Evolutionary conservation across 2,113 vertebrate species (phyloP), one percentile per base, ranked within the genome.

Genomic region (Bubo blakistoni): DNA sequence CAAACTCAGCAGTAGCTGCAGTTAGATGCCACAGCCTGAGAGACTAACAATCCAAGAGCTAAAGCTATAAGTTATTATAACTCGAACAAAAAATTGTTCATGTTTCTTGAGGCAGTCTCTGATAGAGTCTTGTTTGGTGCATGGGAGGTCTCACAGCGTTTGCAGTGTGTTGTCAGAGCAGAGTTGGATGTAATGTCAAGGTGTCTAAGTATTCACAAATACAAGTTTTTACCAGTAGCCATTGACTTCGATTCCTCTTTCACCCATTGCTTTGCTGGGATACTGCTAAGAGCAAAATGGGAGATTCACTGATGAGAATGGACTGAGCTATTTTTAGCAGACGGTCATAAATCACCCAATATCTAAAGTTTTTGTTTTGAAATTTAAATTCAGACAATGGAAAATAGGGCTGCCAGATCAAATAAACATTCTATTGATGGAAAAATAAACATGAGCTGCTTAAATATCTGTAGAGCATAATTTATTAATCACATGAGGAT

Each of bases 401-500:
- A 96, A 96, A 94, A 95, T 63, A 63, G 76, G 71, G 40, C 83
- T 96, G 72, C 69, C 34, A 90, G 88, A 61, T 86, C 90, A 95
- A 93, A 83, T 95, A 97, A 94, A 94, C 87, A 91, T 89, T 96
- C 85, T 70, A 78, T 86, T 92, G 95, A 84, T 6, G 95, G 90
- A 92, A 96, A 97, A 96, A 94, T 83, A 96, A 95, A 77, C 82
- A 90, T 1, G 25, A 88, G 72, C 71, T 47, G 92, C 69, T 88
- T 96, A 94, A 92, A 92, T 93, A 91, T 97, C 95, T 83, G 76
- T 78, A 46, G 69, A 81, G 69, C 57, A 71, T 92, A 93, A 96
- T 95, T 97, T 94, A 95, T 96, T 96, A 95, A 94, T 94, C 92
- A 81, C 94, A 83, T 40, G 91, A 94, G 92, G 85, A 88, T 63